Conservation (phyloP, 2,888 invertebrate species). For the Automeris io region DNA sequence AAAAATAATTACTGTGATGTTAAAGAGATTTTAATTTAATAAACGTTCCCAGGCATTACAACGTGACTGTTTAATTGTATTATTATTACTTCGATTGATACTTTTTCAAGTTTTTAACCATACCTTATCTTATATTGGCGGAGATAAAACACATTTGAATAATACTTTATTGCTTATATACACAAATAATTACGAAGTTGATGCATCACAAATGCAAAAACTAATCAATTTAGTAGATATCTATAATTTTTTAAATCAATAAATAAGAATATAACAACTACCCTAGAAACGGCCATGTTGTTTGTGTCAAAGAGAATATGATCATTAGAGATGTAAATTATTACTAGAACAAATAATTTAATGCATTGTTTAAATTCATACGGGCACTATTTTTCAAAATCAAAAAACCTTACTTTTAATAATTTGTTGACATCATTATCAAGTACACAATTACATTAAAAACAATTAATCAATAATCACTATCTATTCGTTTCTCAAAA, state of each 20-base stretch:
- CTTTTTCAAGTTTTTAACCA: too few relatives aligned
- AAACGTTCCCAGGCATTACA: slow-evolving; percentile 33
- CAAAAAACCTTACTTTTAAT: too few relatives aligned
- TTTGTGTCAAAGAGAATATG: too few relatives aligned
- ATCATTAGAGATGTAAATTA: slow-evolving; percentile 9
- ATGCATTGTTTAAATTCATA: not conserved
- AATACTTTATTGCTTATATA: slow-evolving; percentile 7
- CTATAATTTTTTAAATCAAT: slow-evolving; percentile 24
- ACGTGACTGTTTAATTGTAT: slow-evolving; percentile 38
- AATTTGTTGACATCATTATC: too few relatives aligned
- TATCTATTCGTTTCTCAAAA: too few relatives aligned
- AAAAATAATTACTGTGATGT: slow-evolving; percentile 7
- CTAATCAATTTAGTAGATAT: slow-evolving; percentile 15
- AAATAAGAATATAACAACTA: slow-evolving; percentile 40
- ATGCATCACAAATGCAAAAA: slow-evolving; percentile 13
- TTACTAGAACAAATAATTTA: not conserved
- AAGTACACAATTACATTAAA: too few relatives aligned
- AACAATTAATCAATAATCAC: too few relatives aligned
- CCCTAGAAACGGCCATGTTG: slow-evolving; percentile 65
- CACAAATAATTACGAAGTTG: slow-evolving; percentile 4
- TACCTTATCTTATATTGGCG: not conserved
- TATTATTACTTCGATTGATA: too few relatives aligned
- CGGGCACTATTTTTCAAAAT: too few relatives aligned
- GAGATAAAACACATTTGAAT: slow-evolving; percentile 4
- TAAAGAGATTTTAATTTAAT: slow-evolving; percentile 35